Conservation (phyloP, 2,113 vertebrate species). For the Nothobranchius furzeri region DNA sequence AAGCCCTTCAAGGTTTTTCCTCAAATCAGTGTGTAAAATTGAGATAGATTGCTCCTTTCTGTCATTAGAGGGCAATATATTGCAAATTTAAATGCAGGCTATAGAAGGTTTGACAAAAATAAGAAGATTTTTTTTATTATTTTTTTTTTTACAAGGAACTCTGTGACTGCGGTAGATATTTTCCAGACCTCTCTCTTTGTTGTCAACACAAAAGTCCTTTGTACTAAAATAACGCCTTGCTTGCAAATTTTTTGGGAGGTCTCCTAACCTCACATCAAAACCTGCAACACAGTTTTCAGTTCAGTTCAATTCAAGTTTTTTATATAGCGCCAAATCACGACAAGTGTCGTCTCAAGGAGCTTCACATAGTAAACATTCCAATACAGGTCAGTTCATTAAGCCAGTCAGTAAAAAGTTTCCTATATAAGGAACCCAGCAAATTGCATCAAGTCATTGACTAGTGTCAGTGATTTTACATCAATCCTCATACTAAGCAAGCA, state of each 20-base stretch:
- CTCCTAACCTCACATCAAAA: conserved; percentile 21
- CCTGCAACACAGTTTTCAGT: not conserved
- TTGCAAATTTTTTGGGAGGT: conserved; percentile 15
- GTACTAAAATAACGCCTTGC: conserved; percentile 5
- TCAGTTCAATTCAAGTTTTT: too few species aligned
- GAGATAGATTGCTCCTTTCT: not conserved
- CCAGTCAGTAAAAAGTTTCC: too few species aligned
- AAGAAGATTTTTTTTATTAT: conserved; percentile 5
- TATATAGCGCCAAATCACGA: too few species aligned
- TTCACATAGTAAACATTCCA: too few species aligned
- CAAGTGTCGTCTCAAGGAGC: too few species aligned
- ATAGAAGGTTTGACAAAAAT: conserved; percentile 19
- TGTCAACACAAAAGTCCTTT: not conserved
- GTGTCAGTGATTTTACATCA: too few species aligned
- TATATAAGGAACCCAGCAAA: too few species aligned
- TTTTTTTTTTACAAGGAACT: not conserved
- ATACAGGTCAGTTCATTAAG: too few species aligned
- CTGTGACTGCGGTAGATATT: conserved; percentile 18
- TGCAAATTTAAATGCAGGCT: conserved; percentile 5
- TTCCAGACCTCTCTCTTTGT: not conserved
- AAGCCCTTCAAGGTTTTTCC: conserved; percentile 9
- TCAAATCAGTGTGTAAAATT: not conserved
- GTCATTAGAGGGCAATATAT: conserved; percentile 2
- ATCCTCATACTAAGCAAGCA: too few species aligned
- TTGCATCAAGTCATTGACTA: too few species aligned